phyloP scores from a whole-genome alignment of 2,797 vertebrate species.

The Mus minutoides region DNA sequence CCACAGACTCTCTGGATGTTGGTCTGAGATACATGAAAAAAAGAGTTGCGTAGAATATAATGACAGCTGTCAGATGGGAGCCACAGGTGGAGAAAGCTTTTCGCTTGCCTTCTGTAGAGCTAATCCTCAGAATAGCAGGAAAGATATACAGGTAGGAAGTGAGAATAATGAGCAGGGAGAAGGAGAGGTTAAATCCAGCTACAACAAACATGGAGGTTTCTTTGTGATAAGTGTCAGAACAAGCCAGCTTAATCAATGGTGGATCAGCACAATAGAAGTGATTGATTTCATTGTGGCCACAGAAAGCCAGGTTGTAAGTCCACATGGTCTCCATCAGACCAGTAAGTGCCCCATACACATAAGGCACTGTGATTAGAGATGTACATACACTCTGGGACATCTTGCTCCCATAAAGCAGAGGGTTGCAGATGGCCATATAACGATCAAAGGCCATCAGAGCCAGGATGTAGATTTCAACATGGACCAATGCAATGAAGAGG shows the following conservation, averaged over 20 bases:
- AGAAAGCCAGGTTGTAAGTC: slow-evolving; percentile 56
- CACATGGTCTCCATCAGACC: slow-evolving; percentile 64
- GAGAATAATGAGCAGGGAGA: slow-evolving; percentile 67
- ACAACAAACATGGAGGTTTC: slow-evolving; percentile 55
- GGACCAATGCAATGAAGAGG: slow-evolving; percentile 64
- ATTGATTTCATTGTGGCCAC: slow-evolving; percentile 55
- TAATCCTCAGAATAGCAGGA: slow-evolving; percentile 51
- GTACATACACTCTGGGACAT: slow-evolving; percentile 60
- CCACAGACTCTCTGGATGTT: slow-evolving; percentile 51
- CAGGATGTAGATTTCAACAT: slow-evolving; percentile 57
- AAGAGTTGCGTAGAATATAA: slow-evolving; percentile 68
- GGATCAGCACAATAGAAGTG: slow-evolving; percentile 72
- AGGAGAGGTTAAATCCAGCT: slow-evolving; percentile 52
- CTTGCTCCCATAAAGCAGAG: slow-evolving; percentile 65
- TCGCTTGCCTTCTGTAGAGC: background rate
- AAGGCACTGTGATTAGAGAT: slow-evolving; percentile 6
- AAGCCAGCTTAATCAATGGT: slow-evolving; percentile 66
- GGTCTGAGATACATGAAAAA: slow-evolving; percentile 71
- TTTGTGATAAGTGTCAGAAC: slow-evolving; percentile 59
- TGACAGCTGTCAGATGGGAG: slow-evolving; percentile 72
- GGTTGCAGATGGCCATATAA: slow-evolving; percentile 64
- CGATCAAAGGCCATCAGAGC: slow-evolving; percentile 67
- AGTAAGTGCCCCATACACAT: slow-evolving; percentile 24
- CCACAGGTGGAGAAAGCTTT: slow-evolving; percentile 72
- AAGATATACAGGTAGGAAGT: slow-evolving; percentile 74